These are phyloP conservation scores for Melanogrammus aeglefinus DNA, from an alignment of 2,797 vertebrate species.

Conservation along the genomic window DNA sequence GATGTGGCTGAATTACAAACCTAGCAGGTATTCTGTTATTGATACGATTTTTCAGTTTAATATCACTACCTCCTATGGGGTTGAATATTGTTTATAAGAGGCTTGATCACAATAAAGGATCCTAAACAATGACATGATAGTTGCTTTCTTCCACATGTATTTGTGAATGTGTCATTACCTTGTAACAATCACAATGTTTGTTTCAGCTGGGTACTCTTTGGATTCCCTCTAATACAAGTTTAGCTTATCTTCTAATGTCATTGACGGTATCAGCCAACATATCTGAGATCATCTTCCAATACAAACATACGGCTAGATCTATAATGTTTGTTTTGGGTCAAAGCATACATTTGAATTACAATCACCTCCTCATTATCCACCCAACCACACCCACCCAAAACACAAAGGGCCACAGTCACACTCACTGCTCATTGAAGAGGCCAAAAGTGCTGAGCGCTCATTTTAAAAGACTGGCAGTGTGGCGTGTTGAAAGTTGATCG, in stretches of 20 bases:
- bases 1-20: neutral
- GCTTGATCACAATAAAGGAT: neutral
- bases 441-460: slow-evolving; percentile 60
- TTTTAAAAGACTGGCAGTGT: slow-evolving; percentile 55
- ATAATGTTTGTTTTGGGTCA: neutral
- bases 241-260: neutral
- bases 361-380: slow-evolving; percentile 20
- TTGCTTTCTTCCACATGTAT: neutral
- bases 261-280: neutral
- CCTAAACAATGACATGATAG: neutral
- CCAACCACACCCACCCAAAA: slow-evolving; percentile 41
- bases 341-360: neutral
- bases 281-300: neutral
- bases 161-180: neutral
- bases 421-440: slow-evolving; percentile 48
- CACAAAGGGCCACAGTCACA: slow-evolving; percentile 23
- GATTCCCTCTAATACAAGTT: neutral
- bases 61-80: neutral
- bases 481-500: slow-evolving; percentile 50
- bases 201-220: neutral
- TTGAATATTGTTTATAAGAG: neutral
- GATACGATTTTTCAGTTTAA: neutral
- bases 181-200: neutral
- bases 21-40: neutral
- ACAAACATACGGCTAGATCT: neutral